Evolutionary conservation across 1,140 invertebrate species (phyloP).

Genomic region (Philaenus spumarius): DNA sequence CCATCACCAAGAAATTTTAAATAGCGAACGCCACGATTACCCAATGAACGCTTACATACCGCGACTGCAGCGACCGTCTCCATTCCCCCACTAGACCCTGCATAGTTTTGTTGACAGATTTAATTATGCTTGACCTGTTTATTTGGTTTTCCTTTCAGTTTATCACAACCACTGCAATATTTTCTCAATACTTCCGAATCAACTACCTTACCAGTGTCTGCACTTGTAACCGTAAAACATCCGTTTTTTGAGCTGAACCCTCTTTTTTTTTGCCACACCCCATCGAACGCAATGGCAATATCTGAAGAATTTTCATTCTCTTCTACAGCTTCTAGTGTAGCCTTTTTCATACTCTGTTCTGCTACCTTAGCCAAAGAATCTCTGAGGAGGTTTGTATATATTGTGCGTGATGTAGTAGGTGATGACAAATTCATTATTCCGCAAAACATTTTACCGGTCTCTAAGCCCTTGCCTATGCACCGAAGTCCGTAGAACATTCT

Average conservation of each 20-base stretch:
- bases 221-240: conserved; percentile 15
- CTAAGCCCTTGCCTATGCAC: conserved; percentile 9
- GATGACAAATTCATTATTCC: conserved; percentile 12
- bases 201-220: conserved; percentile 20
- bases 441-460: conserved; percentile 11
- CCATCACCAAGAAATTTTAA: conserved; percentile 25
- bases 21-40: conserved; percentile 17
- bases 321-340: conserved; percentile 11
- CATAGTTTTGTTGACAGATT: conserved; percentile 25
- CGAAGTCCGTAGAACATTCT: conserved; percentile 3
- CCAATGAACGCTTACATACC: conserved; percentile 25
- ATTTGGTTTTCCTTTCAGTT: neutral
- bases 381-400: neutral
- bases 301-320: conserved; percentile 9
- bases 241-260: conserved; percentile 16
- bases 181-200: conserved; percentile 20
- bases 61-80: conserved; percentile 22
- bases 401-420: neutral
- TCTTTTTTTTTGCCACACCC: conserved; percentile 22
- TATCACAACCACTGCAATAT: conserved; percentile 18
- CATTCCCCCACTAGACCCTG: conserved; percentile 27
- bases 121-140: conserved; percentile 1
- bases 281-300: conserved; percentile 21
- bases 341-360: neutral
- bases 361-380: neutral